phyloP scores from a whole-genome alignment of 2,113 vertebrate genomes.

The Nestor notabilis region DNA sequence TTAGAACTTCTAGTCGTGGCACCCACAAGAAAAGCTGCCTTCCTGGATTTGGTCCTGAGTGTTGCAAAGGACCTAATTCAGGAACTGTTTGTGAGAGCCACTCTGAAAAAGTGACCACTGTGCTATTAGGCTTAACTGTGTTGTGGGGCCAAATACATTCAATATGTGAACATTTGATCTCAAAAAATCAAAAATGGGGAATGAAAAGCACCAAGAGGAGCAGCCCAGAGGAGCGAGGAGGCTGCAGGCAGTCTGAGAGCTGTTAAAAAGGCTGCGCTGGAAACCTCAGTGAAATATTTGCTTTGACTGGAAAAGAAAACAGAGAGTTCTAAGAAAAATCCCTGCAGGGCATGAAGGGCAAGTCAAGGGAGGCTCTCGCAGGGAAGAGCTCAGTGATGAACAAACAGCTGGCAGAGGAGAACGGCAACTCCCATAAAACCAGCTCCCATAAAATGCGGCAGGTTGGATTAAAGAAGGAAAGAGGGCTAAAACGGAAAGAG shows the following conservation, averaged over 20 bases:
- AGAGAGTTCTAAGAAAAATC: conserved; percentile 22
- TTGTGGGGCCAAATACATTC: not conserved
- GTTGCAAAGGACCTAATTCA: not conserved
- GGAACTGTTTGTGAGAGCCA: not conserved
- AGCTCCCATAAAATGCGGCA: not conserved
- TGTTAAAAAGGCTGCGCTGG: not conserved
- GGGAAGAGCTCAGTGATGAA: not conserved
- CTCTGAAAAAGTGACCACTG: not conserved
- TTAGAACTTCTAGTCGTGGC: not conserved
- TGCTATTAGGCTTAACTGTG: not conserved
- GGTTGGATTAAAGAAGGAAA: not conserved
- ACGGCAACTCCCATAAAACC: not conserved
- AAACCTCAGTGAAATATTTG: not conserved
- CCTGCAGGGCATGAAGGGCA: not conserved
- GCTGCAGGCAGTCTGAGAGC: not conserved
- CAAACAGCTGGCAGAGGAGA: not conserved
- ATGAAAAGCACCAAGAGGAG: not conserved
- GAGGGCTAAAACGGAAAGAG: not conserved
- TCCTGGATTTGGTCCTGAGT: not conserved
- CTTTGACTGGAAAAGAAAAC: conserved; percentile 1
- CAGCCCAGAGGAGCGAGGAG: not conserved
- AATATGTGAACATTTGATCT: not conserved
- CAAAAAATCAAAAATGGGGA: not conserved
- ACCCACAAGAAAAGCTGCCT: not conserved
- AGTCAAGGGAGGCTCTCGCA: not conserved